These are phyloP conservation scores for Tetrax tetrax DNA, from an alignment of 2,113 vertebrate genomes.

Conservation along the genomic window DNA sequence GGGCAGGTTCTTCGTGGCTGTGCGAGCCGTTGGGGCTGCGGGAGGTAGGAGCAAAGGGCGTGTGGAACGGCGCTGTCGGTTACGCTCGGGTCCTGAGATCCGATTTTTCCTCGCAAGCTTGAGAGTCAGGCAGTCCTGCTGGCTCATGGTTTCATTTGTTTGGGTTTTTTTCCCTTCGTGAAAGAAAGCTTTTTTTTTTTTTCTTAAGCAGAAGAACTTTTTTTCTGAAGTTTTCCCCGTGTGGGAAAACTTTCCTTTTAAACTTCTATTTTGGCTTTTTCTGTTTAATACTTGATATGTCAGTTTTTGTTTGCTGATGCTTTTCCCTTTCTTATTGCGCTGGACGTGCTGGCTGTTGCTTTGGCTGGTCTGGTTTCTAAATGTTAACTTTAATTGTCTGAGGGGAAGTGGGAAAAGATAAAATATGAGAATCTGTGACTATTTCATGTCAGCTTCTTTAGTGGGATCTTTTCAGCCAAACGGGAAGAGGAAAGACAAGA, in stretches of 20 bases:
- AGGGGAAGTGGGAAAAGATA: neutral
- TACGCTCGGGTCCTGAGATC: too few relatives aligned
- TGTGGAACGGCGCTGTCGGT: too few relatives aligned
- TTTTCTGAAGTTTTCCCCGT: neutral
- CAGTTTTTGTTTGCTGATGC: neutral
- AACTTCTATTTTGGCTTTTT: neutral
- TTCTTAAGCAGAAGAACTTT: neutral
- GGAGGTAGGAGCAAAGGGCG: too few relatives aligned
- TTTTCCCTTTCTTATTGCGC: neutral
- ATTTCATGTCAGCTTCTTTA: neutral
- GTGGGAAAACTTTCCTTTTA: neutral
- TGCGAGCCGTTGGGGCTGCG: too few relatives aligned
- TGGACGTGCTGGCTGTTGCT: neutral
- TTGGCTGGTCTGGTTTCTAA: neutral
- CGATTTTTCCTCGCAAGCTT: too few relatives aligned
- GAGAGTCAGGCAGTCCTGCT: too few relatives aligned
- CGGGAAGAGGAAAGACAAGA: neutral
- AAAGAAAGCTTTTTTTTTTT: neutral
- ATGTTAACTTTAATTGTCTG: neutral
- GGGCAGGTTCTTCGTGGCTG: too few relatives aligned
- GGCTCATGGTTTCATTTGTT: too few relatives aligned
- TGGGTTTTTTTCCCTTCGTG: neutral
- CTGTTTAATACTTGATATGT: neutral
- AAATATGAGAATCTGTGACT: neutral
- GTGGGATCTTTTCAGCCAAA: neutral